Base-by-base conservation (phyloP, 2,797 vertebrate species). In the Fratercula arctica region DNA sequence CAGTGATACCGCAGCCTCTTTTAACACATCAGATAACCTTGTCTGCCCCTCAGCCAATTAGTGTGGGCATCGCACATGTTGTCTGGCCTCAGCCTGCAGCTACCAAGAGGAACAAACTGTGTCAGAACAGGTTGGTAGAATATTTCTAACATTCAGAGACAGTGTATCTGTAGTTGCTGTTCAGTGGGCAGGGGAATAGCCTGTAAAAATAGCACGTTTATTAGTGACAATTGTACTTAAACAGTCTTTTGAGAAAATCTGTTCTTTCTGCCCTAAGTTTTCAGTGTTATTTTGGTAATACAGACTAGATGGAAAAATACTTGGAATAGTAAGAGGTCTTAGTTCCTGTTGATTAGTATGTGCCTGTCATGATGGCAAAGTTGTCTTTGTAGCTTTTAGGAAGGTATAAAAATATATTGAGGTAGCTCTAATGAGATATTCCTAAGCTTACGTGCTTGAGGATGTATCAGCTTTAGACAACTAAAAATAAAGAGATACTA, bases 21-120 rank as follows among this genome's bases (percentile, higher is more conserved):
- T 96, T 99, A 98, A 98, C 99, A 96, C 99, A 99, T 98, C 99
- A 99, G 97, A 99, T 99, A 98, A 98, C 99, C 93, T 98, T 99
- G 97, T 99, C 99, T 56, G 98, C 99, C 96, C 99, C 99, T 95
- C 99, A 99, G 98, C 99, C 99, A 87, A 99, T 99, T 97, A 99
- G 99, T 87, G 99, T 99, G 98, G 99, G 99, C 97, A 99, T 99
- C 93, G 99, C 99, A 97, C 99, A 99, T 56, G 99, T 99, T 79
- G 98, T 99, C 96, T 99, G 99, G 99, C 99, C 99, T 77, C 99
- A 99, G 97, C 99, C 98, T 92, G 98, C 99, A 93, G 98, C 99
- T 96, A 98, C 98, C 97, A 99, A 99, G 98, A 99, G 99, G 98
- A 98, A 98, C 94, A 99, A 99, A 97, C 98, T 98, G 80, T 99